Evolutionary conservation across 2,888 invertebrate genomes (phyloP).

Genomic region (Cordilura impudica): DNA sequence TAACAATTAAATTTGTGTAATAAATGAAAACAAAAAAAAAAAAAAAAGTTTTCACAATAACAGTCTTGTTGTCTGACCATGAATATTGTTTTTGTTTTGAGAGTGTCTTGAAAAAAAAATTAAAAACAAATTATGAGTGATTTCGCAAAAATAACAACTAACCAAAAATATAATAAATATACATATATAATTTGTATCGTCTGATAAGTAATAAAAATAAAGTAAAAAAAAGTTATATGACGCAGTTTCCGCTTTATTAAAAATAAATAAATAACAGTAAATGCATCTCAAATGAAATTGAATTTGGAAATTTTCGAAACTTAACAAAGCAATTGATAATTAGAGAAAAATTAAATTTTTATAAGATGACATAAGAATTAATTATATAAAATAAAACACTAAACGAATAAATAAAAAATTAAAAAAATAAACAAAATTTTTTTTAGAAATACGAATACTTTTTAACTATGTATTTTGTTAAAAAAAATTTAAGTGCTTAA

Average conservation of each 20-base stretch:
- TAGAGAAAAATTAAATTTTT: neutral
- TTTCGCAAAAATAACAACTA: slow-evolving; percentile 12
- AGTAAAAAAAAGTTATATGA: slow-evolving; percentile 19
- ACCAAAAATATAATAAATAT: neutral
- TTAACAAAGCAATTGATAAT: neutral
- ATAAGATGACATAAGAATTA: neutral
- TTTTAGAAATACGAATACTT: neutral
- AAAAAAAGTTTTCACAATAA: neutral
- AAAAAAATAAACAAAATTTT: neutral
- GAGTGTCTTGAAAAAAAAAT: slow-evolving; percentile 32
- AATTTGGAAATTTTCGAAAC: neutral
- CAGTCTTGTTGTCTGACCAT: slow-evolving; percentile 38
- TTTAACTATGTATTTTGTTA: too few species aligned
- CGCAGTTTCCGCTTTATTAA: slow-evolving; percentile 34
- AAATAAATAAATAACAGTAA: slow-evolving; percentile 1
- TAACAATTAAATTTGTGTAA: neutral
- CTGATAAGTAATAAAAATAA: neutral
- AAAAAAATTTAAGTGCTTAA: too few species aligned
- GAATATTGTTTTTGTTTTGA: slow-evolving; percentile 25
- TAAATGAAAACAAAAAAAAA: neutral
- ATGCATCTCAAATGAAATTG: neutral
- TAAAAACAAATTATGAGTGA: slow-evolving; percentile 21
- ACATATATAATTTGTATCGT: neutral
- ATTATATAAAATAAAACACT: neutral
- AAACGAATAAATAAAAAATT: neutral